Evolutionary conservation across 2,797 vertebrate species (phyloP), one percentile per base, ranked within the genome.

Genomic region (Phoeniculus purpureus): DNA sequence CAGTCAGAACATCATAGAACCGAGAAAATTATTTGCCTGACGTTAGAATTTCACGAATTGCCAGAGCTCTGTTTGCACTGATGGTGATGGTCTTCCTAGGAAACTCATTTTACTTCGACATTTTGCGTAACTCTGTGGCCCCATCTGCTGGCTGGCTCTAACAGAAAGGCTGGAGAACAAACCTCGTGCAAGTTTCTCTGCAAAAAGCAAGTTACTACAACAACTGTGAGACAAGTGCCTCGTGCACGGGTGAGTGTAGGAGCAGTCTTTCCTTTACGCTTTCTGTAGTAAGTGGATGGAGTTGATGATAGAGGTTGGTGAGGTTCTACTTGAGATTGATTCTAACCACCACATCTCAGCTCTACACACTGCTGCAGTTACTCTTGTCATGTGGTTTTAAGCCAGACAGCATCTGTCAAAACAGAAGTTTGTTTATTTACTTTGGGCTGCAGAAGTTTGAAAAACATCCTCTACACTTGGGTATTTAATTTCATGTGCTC

Each of bases 81-180:
- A 23, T 72, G 40, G 8, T 4, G n/a, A 55, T n/a, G n/a, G 2
- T 75, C 67, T 54, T 51, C 62, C 54, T 23, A 19, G 54, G 55
- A 37, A 59, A 27, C 23, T 47, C 25, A 7, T 37, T 50, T 52
- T 7, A 45, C 14, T 29, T n/a, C 15, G 5, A 31, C 12, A 8
- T 68, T 76, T 68, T 87, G 60, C 26, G 1, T 60, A 55, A 82
- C 86, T 85, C 74, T 37, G 12, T 48, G 81, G 83, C 96, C 89
- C 96, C 95, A 94, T 90, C 96, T 97, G 13, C 93, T 93, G 95
- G 95, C 40, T 60, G 22, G 51, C 62, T 76, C 60, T 67, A 55
- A 52, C 5, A 12, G 2, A 48, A 62, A 58, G 9, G 34, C n/a
- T 70, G 56, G 37, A 88, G 56, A 26, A 4, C 8, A 6, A 9